phyloP scores from a whole-genome alignment of 2,888 invertebrate genomes.

The Crepidodera aurea region DNA sequence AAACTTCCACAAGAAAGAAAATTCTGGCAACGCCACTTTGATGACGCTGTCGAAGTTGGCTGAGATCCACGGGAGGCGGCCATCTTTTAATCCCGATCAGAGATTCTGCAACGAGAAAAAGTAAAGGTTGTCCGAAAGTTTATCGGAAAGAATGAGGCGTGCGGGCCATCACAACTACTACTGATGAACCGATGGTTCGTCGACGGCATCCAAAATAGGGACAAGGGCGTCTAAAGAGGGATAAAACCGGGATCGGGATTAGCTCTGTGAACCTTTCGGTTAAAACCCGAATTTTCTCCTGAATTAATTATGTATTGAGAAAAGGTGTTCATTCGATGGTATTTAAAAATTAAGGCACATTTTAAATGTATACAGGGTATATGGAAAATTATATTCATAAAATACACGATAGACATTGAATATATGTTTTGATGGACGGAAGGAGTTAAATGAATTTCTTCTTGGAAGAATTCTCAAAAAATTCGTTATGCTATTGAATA shows the following conservation, averaged over 20 bases:
- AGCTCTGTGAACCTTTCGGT: conserved; percentile 1
- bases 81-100: conserved; percentile 39
- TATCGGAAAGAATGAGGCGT: conserved; percentile 41
- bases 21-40: conserved; percentile 15
- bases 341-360: no score
- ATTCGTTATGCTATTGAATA: no score
- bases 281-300: not conserved
- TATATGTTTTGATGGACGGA: no score
- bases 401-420: no score
- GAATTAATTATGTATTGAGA: no score
- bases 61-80: conserved; percentile 25
- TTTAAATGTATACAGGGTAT: no score
- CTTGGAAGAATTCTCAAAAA: no score
- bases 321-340: no score
- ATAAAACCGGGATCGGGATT: conserved; percentile 7
- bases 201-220: conserved; percentile 43
- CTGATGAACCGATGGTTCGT: conserved; percentile 48
- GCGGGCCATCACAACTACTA: conserved; percentile 48
- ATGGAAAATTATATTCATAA: no score
- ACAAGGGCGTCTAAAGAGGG: conserved; percentile 25
- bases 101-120: conserved; percentile 41
- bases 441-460: no score
- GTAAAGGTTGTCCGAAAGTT: conserved; percentile 43
- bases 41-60: conserved; percentile 25
- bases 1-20: not conserved